Conservation (phyloP, 2,888 invertebrate species). For the Patella pellucida region DNA sequence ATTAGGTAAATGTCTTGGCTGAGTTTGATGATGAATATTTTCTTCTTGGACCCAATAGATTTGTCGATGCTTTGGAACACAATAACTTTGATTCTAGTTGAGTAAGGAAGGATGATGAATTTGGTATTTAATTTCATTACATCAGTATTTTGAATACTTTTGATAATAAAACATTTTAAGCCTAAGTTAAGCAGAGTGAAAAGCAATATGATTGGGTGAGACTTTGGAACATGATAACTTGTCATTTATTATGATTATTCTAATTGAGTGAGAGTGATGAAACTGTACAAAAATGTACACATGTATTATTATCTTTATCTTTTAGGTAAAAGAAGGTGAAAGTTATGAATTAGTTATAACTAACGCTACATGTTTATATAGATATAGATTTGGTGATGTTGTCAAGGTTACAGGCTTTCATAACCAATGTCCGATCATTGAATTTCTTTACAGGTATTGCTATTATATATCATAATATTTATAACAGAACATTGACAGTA, state of each 20-base stretch:
- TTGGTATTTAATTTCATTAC: too few relatives aligned
- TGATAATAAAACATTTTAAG: neutral
- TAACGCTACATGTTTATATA: constrained; percentile 61
- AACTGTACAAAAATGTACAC: neutral
- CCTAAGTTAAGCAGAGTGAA: neutral
- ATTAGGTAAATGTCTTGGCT: too few relatives aligned
- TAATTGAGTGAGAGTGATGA: too few relatives aligned
- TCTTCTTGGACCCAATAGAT: too few relatives aligned
- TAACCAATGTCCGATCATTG: constrained; percentile 65
- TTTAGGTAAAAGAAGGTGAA: constrained; percentile 58
- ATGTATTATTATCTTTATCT: constrained; percentile 12
- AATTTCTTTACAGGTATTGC: constrained; percentile 67
- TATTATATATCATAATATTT: too few relatives aligned
- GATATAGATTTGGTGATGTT: constrained; percentile 68
- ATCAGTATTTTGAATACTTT: too few relatives aligned
- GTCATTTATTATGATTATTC: neutral
- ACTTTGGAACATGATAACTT: neutral
- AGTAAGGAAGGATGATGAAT: too few relatives aligned
- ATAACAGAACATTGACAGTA: too few relatives aligned
- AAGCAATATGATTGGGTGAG: neutral
- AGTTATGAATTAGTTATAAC: constrained; percentile 67
- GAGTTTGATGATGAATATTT: too few relatives aligned
- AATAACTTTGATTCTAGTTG: too few relatives aligned
- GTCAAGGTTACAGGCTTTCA: constrained; percentile 62
- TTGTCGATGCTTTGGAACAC: too few relatives aligned